Conservation (phyloP, 2,113 vertebrate species). For the Pomatostomus ruficeps region DNA sequence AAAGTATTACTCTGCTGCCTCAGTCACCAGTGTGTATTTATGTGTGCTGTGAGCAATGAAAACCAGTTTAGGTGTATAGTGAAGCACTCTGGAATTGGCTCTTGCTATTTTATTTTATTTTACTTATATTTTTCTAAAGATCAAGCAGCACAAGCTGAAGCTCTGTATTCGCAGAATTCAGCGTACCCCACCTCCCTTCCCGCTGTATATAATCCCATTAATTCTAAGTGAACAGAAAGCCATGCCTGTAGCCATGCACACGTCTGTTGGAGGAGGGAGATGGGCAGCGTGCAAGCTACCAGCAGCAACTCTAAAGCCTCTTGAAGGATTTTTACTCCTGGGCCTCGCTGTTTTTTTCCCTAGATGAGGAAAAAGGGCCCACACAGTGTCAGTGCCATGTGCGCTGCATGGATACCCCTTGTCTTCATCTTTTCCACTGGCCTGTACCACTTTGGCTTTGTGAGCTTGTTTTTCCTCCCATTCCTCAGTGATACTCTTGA, state of each 20-base stretch:
- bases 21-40: not conserved
- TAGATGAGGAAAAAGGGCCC: not conserved
- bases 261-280: not conserved
- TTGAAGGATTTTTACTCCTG: not conserved
- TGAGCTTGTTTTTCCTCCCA: not conserved
- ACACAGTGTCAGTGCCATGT: accelerated
- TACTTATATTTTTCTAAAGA: not conserved
- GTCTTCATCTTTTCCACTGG: not conserved
- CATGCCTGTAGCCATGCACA: not conserved
- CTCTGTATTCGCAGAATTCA: not conserved
- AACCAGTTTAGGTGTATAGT: conserved; percentile 5
- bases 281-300: not conserved
- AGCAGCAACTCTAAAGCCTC: not conserved
- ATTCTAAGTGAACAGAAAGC: conserved; percentile 41
- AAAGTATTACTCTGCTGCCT: conserved; percentile 41
- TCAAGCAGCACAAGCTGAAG: not conserved
- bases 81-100: conserved; percentile 20
- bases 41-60: not conserved
- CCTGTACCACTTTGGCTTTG: not conserved
- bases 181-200: not conserved
- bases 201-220: not conserved
- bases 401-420: not conserved
- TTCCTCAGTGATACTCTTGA: not conserved
- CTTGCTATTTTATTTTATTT: not conserved
- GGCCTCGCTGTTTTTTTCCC: not conserved